A percentile compares a stretch with the other conserved stretches of the same genome.
Conservation (phyloP, 2,888 invertebrate species). For the Cantharis flavilabris region DNA sequence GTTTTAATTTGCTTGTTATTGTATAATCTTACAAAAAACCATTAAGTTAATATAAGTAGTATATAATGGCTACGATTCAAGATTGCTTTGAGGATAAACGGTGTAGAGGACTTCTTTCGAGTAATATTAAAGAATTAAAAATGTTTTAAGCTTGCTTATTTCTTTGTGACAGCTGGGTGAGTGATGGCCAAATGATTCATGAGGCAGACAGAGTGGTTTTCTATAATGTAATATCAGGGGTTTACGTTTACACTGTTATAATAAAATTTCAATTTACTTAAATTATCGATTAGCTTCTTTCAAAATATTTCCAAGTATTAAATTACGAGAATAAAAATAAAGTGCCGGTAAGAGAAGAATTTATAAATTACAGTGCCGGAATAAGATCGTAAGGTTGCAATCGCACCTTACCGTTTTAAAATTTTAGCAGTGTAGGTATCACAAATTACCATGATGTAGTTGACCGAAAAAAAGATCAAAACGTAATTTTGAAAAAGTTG, state of each 20-base stretch:
- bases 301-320: background rate
- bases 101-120: conserved; percentile 3
- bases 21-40: background rate
- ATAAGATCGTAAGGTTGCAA: background rate
- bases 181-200: conserved; percentile 39
- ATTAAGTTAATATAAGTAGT: background rate
- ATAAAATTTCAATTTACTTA: background rate
- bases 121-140: conserved; percentile 33
- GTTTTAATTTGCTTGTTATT: background rate
- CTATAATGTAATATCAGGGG: conserved; percentile 35
- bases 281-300: background rate
- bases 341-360: background rate
- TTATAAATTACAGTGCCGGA: background rate
- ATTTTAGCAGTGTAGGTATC: conserved; percentile 33
- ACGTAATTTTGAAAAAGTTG: conserved; percentile 36
- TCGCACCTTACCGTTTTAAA: background rate
- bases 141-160: conserved; percentile 36
- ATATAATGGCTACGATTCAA: background rate
- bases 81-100: background rate
- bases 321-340: background rate
- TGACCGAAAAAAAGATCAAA: conserved; percentile 36
- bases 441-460: conserved; percentile 23
- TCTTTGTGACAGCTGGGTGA: conserved; percentile 35
- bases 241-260: conserved; percentile 19
- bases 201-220: conserved; percentile 35